Conservation (phyloP, 1,140 invertebrate genomes). For the Diprion similis region DNA sequence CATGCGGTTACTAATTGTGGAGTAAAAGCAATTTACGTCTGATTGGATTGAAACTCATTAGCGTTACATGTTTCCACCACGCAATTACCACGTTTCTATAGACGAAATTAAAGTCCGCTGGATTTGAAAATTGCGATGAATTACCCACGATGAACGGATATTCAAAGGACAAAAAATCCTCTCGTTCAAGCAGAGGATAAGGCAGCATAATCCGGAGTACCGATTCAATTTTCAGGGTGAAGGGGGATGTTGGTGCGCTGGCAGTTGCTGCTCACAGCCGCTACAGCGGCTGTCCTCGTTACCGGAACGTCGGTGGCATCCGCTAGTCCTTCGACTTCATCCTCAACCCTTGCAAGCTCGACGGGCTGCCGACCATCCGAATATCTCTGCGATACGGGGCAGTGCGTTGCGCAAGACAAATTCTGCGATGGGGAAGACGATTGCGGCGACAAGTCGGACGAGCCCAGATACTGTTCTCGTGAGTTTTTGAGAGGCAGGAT, state of each 20-base stretch:
- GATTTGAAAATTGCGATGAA: background rate
- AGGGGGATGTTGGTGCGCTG: constrained; percentile 54
- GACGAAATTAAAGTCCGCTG: background rate
- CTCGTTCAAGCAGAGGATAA: background rate
- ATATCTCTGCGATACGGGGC: constrained; percentile 71
- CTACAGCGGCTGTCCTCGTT: constrained; percentile 50
- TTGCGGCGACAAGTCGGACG: constrained; percentile 80
- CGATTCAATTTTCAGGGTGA: constrained; percentile 38
- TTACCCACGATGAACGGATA: too few relatives aligned
- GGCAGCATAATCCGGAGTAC: background rate
- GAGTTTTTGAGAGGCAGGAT: constrained; percentile 58
- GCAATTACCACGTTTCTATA: too few relatives aligned
- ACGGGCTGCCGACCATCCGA: constrained; percentile 64
- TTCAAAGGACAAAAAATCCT: background rate
- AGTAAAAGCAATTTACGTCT: too few relatives aligned
- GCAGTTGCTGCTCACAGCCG: constrained; percentile 60
- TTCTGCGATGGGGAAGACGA: constrained; percentile 82
- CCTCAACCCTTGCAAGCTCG: constrained; percentile 25
- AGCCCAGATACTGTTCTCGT: constrained; percentile 80
- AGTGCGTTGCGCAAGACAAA: constrained; percentile 77
- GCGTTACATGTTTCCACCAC: too few relatives aligned
- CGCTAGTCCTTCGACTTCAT: constrained; percentile 45
- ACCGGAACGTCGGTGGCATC: constrained; percentile 39
- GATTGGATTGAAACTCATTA: too few relatives aligned
- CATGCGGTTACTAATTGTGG: too few relatives aligned